Evolutionary conservation across 1,140 invertebrate species (phyloP).

Genomic region (Pseudomyrmex sp.): DNA sequence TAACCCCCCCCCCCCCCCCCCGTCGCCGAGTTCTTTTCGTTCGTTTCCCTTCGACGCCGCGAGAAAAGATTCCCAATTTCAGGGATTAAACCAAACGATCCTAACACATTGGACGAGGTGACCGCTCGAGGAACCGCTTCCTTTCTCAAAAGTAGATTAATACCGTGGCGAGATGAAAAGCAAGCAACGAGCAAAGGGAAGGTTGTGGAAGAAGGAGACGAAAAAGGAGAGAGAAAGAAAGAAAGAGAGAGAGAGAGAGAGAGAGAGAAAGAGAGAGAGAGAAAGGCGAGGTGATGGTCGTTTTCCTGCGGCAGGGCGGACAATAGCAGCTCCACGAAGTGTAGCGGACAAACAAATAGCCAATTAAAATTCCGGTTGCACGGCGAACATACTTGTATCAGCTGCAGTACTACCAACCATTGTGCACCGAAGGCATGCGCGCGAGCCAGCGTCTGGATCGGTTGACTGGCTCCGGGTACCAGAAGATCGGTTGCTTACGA

Average conservation of each 20-base stretch:
- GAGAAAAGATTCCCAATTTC: conserved; percentile 45
- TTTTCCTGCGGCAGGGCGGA: conserved; percentile 73
- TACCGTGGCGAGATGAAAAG: conserved; percentile 73
- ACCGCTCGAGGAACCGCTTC: background rate
- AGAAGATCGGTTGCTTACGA: conserved; percentile 75
- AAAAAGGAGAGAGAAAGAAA: background rate
- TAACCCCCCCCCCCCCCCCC: no score
- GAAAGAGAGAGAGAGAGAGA: background rate
- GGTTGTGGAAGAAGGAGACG: background rate
- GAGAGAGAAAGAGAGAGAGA: background rate
- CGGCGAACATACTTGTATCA: conserved; percentile 83
- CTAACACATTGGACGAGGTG: conserved; percentile 6
- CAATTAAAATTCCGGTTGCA: conserved; percentile 83
- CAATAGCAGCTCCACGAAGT: conserved; percentile 80
- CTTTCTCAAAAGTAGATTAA: conserved; percentile 65
- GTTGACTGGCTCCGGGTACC: conserved; percentile 66
- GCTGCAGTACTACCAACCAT: conserved; percentile 80
- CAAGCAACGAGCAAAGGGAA: conserved; percentile 56
- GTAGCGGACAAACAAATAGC: conserved; percentile 83
- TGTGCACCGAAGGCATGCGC: conserved; percentile 79
- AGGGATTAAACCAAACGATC: conserved; percentile 52
- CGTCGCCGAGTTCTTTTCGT: background rate
- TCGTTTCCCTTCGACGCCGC: no score
- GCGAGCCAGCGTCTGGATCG: conserved; percentile 71
- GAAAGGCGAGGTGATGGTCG: conserved; percentile 70